Percentiles rank a stretch among this genome's conserved stretches.
These are phyloP conservation scores for Pammene aurita DNA, from an alignment of 2,888 invertebrate genomes.

Conservation along the genomic window DNA sequence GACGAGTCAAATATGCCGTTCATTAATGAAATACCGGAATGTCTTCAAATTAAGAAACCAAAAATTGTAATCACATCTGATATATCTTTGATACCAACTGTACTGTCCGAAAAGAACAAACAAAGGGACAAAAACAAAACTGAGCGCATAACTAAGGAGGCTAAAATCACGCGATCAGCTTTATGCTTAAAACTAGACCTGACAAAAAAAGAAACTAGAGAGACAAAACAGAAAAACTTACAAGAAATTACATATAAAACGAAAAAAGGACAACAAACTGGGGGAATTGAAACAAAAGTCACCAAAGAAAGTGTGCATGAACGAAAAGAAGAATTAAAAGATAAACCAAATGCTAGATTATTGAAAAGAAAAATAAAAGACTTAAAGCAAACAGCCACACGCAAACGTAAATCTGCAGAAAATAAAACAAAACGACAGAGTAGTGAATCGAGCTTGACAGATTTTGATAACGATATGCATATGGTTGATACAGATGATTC, in stretches of 20 bases:
- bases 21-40: conserved; percentile 1
- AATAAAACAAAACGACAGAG: background rate
- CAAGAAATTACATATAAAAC: background rate
- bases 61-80: conserved; percentile 10
- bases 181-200: conserved; percentile 2
- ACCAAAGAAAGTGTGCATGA: conserved; percentile 6
- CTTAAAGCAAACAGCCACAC: conserved; percentile 5
- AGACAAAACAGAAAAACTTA: background rate
- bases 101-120: conserved; percentile 6
- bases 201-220: background rate
- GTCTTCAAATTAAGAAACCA: conserved; percentile 4
- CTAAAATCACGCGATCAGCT: conserved; percentile 10
- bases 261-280: background rate
- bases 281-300: conserved; percentile 1
- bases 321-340: background rate
- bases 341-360: conserved; percentile 4
- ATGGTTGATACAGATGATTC: conserved; percentile 19
- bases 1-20: conserved; percentile 6
- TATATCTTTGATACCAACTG: conserved; percentile 9
- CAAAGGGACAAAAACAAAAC: conserved; percentile 12
- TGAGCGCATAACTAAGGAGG: conserved; percentile 8
- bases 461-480: conserved; percentile 4
- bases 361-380: background rate
- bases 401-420: background rate
- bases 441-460: conserved; percentile 22